Percentiles rank a stretch among this genome's conserved stretches.
phyloP scores from a whole-genome alignment of 2,113 vertebrate species.

The Callipepla squamata region DNA sequence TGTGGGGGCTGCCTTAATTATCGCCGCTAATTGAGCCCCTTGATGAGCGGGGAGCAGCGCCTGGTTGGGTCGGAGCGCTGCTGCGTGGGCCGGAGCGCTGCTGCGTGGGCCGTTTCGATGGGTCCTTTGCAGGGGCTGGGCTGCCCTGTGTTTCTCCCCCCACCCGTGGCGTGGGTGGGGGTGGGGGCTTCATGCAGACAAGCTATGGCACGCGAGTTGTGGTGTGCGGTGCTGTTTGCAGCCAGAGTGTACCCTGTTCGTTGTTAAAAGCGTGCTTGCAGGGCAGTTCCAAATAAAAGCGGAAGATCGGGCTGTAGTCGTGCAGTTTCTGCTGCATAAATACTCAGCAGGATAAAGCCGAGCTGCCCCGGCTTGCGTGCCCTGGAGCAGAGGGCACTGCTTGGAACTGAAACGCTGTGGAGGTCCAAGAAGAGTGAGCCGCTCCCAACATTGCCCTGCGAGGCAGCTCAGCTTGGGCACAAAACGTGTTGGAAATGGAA shows the following conservation, averaged over 20 bases:
- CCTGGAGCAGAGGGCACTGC: fast-evolving
- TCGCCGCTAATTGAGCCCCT: too few species aligned
- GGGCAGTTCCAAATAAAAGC: fast-evolving
- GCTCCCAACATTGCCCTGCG: not conserved
- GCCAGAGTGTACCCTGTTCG: fast-evolving
- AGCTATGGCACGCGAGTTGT: not conserved
- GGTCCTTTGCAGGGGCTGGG: too few species aligned
- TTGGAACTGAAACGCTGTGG: fast-evolving
- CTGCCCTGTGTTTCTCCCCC: too few species aligned
- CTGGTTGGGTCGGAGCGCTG: not conserved
- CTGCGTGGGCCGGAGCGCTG: not conserved
- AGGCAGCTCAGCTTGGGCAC: not conserved
- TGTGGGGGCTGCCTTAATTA: too few species aligned
- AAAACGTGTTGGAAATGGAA: not conserved
- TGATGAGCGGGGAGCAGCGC: too few species aligned
- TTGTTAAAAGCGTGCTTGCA: fast-evolving
- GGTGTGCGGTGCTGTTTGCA: fast-evolving
- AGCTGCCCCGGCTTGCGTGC: fast-evolving
- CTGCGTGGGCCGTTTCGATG: too few species aligned
- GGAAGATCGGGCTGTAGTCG: fast-evolving
- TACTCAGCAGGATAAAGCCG: fast-evolving
- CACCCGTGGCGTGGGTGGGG: too few species aligned
- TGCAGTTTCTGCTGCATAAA: fast-evolving
- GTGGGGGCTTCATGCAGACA: fast-evolving
- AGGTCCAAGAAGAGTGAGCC: not conserved